Evolutionary conservation across 2,113 vertebrate genomes (phyloP), one percentile per base, ranked within the genome.

Genomic region (Indicator maculatus): DNA sequence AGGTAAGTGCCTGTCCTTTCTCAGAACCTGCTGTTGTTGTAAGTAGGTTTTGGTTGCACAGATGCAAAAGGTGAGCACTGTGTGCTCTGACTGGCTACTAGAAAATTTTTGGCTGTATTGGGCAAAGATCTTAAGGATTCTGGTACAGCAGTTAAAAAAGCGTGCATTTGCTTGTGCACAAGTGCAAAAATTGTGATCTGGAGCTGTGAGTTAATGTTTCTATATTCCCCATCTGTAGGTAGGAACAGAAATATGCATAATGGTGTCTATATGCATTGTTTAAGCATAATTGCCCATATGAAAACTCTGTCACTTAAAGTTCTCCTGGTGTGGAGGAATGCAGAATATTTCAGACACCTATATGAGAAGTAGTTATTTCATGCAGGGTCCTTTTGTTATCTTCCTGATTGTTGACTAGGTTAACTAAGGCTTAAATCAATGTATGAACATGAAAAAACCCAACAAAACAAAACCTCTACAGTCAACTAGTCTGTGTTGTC

Each of bases 401-500:
- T 74, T 71, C 28, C 33, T 67, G 65, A 71, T 89, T 89, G 69
- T 67, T 95, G 79, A 56, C 52, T 86, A 30, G 73, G 21, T 73
- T n/a, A 88, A 64, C 56, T 71, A 39, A 93, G 30, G n/a, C 52
- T 93, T 83, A 83, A 86, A 91, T 89, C 84, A 74, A 27, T 83
- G 81, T 11, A 47, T 67, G 85, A 71, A 67, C 65, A 55, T 47
- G 53, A 12, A 59, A 69, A 65, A 52, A 74, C 14, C 41, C 41
- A 47, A 36, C 36, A 64, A 27, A 11, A 4, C 16, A 19, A 72
- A 10, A 7, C 24, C 61, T 88, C 41, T 80, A 39, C 5, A 1
- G 70, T 80, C 47, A 78, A 47, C 47, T 69, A 84, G 44, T 86
- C 72, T 93, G 53, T 86, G 95, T 86, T 65, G 61, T 89, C 69